A percentile compares a stretch with the other conserved stretches of the same genome.
Conservation (phyloP, 1,140 invertebrate genomes). For the Pseudomyrmex gracilis region DNA sequence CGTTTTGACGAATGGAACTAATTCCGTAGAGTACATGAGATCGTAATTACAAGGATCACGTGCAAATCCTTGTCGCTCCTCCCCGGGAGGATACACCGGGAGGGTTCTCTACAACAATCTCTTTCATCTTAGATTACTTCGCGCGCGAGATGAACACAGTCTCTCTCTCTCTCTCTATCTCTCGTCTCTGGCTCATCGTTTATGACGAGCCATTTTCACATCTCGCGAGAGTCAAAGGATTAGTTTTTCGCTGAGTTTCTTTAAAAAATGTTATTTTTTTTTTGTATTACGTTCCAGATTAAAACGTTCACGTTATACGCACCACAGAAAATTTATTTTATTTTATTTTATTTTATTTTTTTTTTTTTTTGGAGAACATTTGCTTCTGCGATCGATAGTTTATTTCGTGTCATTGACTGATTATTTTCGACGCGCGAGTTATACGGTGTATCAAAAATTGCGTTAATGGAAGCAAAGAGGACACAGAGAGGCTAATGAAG, state of each 20-base stretch:
- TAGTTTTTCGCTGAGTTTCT: neutral
- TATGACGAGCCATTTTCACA: neutral
- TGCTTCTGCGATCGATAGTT: too few relatives aligned
- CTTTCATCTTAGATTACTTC: slow-evolving; percentile 29
- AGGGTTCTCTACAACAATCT: neutral
- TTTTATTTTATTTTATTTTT: too few relatives aligned
- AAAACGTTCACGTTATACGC: neutral
- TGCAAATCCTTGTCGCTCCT: slow-evolving; percentile 19
- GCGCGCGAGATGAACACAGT: neutral
- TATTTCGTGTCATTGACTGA: neutral
- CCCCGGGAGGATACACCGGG: neutral
- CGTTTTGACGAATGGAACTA: slow-evolving; percentile 41
- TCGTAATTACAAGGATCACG: slow-evolving; percentile 43
- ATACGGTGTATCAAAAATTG: neutral
- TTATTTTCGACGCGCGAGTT: neutral
- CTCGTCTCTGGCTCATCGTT: neutral
- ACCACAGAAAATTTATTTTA: neutral
- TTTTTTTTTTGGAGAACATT: neutral
- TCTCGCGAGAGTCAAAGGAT: neutral
- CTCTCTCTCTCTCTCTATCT: neutral
- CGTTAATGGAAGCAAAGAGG: slow-evolving; percentile 6
- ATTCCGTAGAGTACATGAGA: slow-evolving; percentile 34
- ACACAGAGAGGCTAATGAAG: neutral
- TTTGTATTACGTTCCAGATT: neutral
- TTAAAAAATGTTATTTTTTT: neutral